phyloP scores from a whole-genome alignment of 1,140 invertebrate genomes.

The Temnothorax longispinosus region DNA sequence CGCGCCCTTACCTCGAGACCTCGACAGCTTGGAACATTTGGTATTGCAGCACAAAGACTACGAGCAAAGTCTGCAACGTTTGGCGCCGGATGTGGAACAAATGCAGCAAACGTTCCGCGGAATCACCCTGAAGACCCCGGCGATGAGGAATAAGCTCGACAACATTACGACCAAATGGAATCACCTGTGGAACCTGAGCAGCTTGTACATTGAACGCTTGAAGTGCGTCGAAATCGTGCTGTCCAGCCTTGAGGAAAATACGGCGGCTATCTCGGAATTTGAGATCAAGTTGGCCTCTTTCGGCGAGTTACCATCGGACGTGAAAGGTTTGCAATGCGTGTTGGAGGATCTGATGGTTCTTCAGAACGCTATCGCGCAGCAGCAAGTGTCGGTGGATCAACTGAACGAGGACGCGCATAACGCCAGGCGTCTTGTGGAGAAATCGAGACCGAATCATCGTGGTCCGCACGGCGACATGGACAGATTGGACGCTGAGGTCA shows the following conservation, averaged over 20 bases:
- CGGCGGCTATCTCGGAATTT: conserved; percentile 95
- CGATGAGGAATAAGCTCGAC: conserved; percentile 95
- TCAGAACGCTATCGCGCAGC: conserved; percentile 93
- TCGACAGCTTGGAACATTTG: conserved; percentile 94
- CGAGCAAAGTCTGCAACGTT: conserved; percentile 90
- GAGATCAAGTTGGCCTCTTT: conserved; percentile 95
- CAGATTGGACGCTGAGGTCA: conserved; percentile 96
- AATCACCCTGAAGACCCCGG: conserved; percentile 94
- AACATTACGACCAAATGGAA: conserved; percentile 96
- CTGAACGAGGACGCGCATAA: conserved; percentile 96
- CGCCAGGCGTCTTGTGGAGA: conserved; percentile 94
- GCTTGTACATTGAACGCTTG: conserved; percentile 95
- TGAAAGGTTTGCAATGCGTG: conserved; percentile 91
- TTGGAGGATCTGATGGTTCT: conserved; percentile 92
- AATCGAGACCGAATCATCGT: conserved; percentile 90
- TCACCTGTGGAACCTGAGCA: conserved; percentile 93
- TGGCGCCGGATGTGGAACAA: conserved; percentile 93
- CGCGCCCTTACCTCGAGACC: conserved; percentile 93
- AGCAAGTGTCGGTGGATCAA: conserved; percentile 95
- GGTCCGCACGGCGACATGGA: conserved; percentile 94
- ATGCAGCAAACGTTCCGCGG: conserved; percentile 93
- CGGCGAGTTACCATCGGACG: conserved; percentile 93
- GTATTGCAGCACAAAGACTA: conserved; percentile 96
- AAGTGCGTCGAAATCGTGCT: conserved; percentile 97
- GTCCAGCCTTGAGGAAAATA: conserved; percentile 95